phyloP scores from a whole-genome alignment of 2,797 vertebrate genomes.

The Chelonia mydas region DNA sequence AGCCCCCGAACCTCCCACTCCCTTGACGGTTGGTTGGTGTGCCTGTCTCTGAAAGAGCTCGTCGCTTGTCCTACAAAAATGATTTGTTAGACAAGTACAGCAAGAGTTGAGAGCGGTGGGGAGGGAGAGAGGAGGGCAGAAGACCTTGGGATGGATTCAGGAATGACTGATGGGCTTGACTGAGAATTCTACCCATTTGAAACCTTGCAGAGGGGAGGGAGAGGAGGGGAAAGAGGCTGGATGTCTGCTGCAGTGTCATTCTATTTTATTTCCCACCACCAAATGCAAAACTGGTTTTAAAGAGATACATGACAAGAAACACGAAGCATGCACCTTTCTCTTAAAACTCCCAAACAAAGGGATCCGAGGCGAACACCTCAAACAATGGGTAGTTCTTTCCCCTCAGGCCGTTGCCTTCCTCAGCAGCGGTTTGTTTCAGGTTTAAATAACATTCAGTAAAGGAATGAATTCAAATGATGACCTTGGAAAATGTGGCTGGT shows the following conservation, averaged over 20 bases:
- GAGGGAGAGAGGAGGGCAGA: conserved; percentile 42
- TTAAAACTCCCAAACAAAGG: conserved; percentile 63
- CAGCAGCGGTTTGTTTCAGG: conserved; percentile 40
- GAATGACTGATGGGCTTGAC: conserved; percentile 68
- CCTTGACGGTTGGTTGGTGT: conserved; percentile 30
- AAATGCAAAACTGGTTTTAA: conserved; percentile 64
- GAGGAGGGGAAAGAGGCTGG: conserved; percentile 22
- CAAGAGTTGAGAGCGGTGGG: conserved; percentile 57
- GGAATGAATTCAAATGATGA: conserved; percentile 66
- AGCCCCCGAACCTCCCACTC: not conserved
- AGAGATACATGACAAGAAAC: conserved; percentile 3
- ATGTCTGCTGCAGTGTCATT: conserved; percentile 35
- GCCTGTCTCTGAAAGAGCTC: not conserved
- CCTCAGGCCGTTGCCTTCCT: conserved; percentile 64
- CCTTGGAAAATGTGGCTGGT: conserved; percentile 52
- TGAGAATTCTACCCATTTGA: conserved; percentile 61
- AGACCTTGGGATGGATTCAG: conserved; percentile 73
- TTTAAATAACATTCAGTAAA: not conserved
- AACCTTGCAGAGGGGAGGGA: conserved; percentile 42
- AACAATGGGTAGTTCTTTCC: conserved; percentile 48
- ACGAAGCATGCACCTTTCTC: not conserved
- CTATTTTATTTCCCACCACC: conserved; percentile 41
- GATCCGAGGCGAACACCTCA: conserved; percentile 42
- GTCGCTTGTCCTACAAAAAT: conserved; percentile 66
- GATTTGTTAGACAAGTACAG: conserved; percentile 65